Evolutionary conservation across 1,140 invertebrate species (phyloP).

Genomic region (Artemia franciscana): DNA sequence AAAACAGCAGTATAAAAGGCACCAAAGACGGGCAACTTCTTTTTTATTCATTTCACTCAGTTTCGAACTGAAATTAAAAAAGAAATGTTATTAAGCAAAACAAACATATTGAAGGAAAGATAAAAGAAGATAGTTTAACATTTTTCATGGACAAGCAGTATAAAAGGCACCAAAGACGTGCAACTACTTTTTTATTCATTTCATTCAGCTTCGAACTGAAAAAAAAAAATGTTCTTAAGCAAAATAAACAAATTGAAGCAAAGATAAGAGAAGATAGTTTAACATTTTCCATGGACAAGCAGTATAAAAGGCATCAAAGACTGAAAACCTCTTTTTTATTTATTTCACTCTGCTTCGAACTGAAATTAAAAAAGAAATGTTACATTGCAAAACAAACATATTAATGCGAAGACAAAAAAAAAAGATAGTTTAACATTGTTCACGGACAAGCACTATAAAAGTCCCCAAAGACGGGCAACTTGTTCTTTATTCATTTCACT

Average conservation of each 20-base stretch:
- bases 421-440: slow-evolving; percentile 1
- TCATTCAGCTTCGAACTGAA: too few species aligned
- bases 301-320: slow-evolving; percentile 17
- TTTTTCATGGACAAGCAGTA: neutral
- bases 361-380: slow-evolving; percentile 7
- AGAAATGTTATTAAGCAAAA: slow-evolving; percentile 1
- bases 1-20: slow-evolving; percentile 17
- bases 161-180: too few species aligned
- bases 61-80: slow-evolving; percentile 11
- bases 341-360: slow-evolving; percentile 13
- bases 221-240: slow-evolving; percentile 1
- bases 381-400: slow-evolving; percentile 3
- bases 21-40: slow-evolving; percentile 17
- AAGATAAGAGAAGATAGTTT: slow-evolving; percentile 1
- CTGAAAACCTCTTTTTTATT: slow-evolving; percentile 16
- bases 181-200: too few species aligned
- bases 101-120: slow-evolving; percentile 6
- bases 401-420: slow-evolving; percentile 2
- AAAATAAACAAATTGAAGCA: slow-evolving; percentile 6
- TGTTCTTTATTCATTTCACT: too few species aligned
- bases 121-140: slow-evolving; percentile 1
- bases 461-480: too few species aligned
- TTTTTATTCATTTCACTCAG: slow-evolving; percentile 14
- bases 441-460: neutral
- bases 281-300: slow-evolving; percentile 9